These are phyloP conservation scores for Agrypnus murinus DNA, from an alignment of 2,888 invertebrate genomes.

Conservation along the genomic window DNA sequence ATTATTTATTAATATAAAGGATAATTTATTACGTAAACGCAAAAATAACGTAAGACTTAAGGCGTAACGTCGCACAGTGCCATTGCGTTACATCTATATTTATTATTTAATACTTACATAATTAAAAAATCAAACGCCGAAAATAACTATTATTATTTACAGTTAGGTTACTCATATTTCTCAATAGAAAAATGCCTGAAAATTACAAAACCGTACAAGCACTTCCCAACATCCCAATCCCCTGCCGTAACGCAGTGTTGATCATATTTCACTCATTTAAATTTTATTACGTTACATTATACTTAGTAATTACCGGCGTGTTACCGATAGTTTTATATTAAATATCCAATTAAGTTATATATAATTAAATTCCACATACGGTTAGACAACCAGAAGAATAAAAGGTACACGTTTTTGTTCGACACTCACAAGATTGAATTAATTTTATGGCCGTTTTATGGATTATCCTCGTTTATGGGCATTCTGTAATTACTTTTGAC, in stretches of 20 bases:
- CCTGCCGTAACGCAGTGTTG: background rate
- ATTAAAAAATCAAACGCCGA: no score
- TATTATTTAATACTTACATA: no score
- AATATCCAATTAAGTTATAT: conserved; percentile 46
- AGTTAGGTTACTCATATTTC: no score
- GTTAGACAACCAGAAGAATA: conserved; percentile 28
- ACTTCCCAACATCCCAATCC: background rate
- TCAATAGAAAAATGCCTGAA: no score
- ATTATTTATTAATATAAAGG: conserved; percentile 19
- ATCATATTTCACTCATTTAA: conserved; percentile 5
- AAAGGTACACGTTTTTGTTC: conserved; percentile 46
- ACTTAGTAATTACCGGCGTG: conserved; percentile 34
- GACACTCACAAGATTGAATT: conserved; percentile 42
- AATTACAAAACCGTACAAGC: background rate
- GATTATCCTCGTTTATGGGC: conserved; percentile 44
- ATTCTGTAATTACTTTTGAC: conserved; percentile 29
- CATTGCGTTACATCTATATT: no score
- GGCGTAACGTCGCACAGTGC: no score
- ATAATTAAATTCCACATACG: conserved; percentile 46
- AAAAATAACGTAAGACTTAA: no score
- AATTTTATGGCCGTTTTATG: conserved; percentile 48
- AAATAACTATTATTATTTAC: no score
- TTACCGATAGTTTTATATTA: conserved; percentile 40
- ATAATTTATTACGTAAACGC: conserved; percentile 15
- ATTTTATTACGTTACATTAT: conserved; percentile 33